Evolutionary conservation across 2,888 invertebrate species (phyloP), one percentile per base, ranked within the genome.

Genomic region (Noctua fimbriata): DNA sequence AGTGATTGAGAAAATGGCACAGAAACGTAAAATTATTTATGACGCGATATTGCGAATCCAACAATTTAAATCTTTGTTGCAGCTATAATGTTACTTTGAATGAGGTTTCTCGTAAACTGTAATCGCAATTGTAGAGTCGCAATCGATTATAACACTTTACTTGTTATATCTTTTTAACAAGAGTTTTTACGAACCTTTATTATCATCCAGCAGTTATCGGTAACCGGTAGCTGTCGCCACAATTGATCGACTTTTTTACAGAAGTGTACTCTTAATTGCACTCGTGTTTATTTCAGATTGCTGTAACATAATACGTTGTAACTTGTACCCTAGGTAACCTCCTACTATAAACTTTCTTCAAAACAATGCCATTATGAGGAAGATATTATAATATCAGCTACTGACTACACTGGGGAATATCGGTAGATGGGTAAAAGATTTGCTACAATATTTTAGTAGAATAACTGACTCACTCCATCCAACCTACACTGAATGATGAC

Each of bases 191-290:
- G 7, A 44, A 12, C 47, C 4, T 18, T 55, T 28, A 66, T 47
- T 32, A 32, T 21, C 10, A 18, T 18, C 47, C 1, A 49, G 10
- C 32, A 32, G 4, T 16, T 69, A 28, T 21, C 10, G 16, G 24
- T 49, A 52, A 44, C 44, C 32, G 52, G 63, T 69, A n/a, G 16
- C 32, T 60, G n/a, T 70, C 78, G 16, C 36, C 36, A 70, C 24
- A 49, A 79, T 66, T 73, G n/a, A 47, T 47, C 24, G 9, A 28
- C 60, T 58, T 67, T 49, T 66, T 79, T 41, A 49, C 66, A 67
- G 16, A 65, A 36, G 70, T 28, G 24, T 24, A 47, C 28, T 55
- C n/a, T 16, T 69, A 80, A 79, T 80, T 73, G 41, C 81, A 21
- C 32, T 74, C 36, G n/a, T 70, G 28, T 66, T 58, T 73, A 21